phyloP scores from a whole-genome alignment of 2,888 invertebrate species.

The Trissolcus japonicus region DNA sequence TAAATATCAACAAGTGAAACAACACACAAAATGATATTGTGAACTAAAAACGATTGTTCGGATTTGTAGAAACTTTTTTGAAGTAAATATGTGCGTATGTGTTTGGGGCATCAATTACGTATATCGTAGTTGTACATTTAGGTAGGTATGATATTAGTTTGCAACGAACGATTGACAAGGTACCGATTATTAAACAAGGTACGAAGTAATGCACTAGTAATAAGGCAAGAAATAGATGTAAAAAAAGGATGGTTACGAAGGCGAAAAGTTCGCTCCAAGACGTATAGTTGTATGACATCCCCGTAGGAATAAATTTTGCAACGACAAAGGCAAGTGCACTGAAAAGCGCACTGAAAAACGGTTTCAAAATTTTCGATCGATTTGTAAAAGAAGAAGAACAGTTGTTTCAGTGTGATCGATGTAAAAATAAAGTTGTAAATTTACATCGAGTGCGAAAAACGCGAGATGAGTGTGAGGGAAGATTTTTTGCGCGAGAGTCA shows the following conservation, averaged over 20 bases:
- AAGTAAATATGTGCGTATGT: slow-evolving; percentile 38
- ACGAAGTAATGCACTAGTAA: slow-evolving; percentile 44
- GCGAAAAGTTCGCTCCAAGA: slow-evolving; percentile 11
- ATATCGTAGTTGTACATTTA: slow-evolving; percentile 60
- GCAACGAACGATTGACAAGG: slow-evolving; percentile 62
- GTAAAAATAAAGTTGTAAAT: not conserved
- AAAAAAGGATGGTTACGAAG: slow-evolving; percentile 46
- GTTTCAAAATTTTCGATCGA: not conserved
- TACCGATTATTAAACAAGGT: slow-evolving; percentile 40
- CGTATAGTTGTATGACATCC: slow-evolving; percentile 11
- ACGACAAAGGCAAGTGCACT: slow-evolving; percentile 5
- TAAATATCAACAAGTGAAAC: too few species aligned
- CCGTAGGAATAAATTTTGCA: slow-evolving; percentile 8
- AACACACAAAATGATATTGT: not conserved
- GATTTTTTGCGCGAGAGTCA: slow-evolving; percentile 33
- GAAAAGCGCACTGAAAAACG: slow-evolving; percentile 15
- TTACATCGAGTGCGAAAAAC: slow-evolving; percentile 5
- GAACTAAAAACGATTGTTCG: too few species aligned
- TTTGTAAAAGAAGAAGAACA: not conserved
- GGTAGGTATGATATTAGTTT: slow-evolving; percentile 61
- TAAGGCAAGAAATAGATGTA: slow-evolving; percentile 33
- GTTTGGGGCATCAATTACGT: slow-evolving; percentile 56
- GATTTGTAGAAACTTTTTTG: too few species aligned
- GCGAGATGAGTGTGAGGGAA: slow-evolving; percentile 8
- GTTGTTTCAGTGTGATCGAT: not conserved